phyloP scores from a whole-genome alignment of 1,140 invertebrate genomes.

The Formica exsecta region DNA sequence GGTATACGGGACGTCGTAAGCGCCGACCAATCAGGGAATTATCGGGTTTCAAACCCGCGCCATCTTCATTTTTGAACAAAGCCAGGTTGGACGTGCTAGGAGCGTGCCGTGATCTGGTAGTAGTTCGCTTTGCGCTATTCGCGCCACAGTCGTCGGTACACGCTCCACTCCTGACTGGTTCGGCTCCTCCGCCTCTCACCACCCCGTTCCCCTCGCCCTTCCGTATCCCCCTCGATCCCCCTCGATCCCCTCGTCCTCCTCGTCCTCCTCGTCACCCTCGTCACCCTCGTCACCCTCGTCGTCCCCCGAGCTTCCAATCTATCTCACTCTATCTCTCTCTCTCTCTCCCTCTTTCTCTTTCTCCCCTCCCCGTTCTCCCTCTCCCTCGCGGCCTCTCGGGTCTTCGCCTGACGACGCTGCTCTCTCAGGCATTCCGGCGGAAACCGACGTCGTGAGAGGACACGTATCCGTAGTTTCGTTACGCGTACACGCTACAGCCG shows the following conservation, averaged over 20 bases:
- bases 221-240: no score
- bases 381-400: slow-evolving; percentile 67
- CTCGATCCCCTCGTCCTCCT: no score
- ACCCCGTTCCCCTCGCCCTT: slow-evolving; percentile 23
- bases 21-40: slow-evolving; percentile 87
- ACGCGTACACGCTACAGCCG: slow-evolving; percentile 64
- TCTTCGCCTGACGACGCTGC: slow-evolving; percentile 84
- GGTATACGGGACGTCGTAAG: slow-evolving; percentile 23
- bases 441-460: slow-evolving; percentile 86
- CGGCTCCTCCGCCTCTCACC: slow-evolving; percentile 66
- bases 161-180: slow-evolving; percentile 78
- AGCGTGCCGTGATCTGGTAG: slow-evolving; percentile 70
- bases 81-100: slow-evolving; percentile 82
- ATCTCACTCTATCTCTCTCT: background rate
- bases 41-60: slow-evolving; percentile 90
- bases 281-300: no score
- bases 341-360: background rate
- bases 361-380: background rate
- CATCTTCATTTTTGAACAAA: slow-evolving; percentile 94
- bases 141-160: slow-evolving; percentile 73
- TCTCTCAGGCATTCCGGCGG: slow-evolving; percentile 85
- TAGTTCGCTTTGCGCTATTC: slow-evolving; percentile 78
- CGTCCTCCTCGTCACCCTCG: background rate
- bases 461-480: slow-evolving; percentile 71
- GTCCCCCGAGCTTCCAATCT: slow-evolving; percentile 2